Conservation (phyloP, 1,140 invertebrate genomes). For the Arctopsyche grandis region DNA sequence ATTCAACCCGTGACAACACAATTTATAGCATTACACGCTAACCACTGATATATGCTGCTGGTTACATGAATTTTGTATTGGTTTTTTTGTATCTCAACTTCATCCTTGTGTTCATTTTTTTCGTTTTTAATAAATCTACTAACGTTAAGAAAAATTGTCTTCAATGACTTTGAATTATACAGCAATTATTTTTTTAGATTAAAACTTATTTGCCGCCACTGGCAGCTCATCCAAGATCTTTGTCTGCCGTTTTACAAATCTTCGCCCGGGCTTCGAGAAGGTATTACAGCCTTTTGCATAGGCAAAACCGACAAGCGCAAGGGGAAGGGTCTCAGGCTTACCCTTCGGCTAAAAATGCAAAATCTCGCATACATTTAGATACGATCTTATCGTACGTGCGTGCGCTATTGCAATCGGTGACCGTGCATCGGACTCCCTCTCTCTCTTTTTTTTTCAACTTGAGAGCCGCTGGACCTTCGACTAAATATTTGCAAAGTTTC, state of each 20-base stretch:
- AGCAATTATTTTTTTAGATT: too few species aligned
- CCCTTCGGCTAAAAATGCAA: conserved; percentile 37
- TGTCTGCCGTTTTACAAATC: conserved; percentile 45
- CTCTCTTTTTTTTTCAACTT: too few species aligned
- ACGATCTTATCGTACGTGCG: conserved; percentile 7
- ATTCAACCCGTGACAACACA: too few species aligned
- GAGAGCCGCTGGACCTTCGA: too few species aligned
- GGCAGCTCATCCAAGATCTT: conserved; percentile 46
- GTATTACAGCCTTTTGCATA: conserved; percentile 46
- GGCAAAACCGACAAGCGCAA: conserved; percentile 31
- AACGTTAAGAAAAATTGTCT: too few species aligned
- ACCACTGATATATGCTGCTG: too few species aligned
- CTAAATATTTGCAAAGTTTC: background rate
- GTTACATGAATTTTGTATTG: too few species aligned
- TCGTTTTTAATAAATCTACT: too few species aligned
- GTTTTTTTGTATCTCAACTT: too few species aligned
- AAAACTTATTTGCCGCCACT: conserved; percentile 19
- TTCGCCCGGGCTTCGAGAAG: conserved; percentile 41
- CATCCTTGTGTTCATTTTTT: too few species aligned
- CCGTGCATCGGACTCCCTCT: background rate
- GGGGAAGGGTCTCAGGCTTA: conserved; percentile 23
- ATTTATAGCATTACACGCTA: too few species aligned
- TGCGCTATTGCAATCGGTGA: background rate
- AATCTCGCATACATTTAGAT: conserved; percentile 20
- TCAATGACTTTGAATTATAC: too few species aligned